phyloP scores from a whole-genome alignment of 2,888 invertebrate genomes.

The Salticus scenicus region DNA sequence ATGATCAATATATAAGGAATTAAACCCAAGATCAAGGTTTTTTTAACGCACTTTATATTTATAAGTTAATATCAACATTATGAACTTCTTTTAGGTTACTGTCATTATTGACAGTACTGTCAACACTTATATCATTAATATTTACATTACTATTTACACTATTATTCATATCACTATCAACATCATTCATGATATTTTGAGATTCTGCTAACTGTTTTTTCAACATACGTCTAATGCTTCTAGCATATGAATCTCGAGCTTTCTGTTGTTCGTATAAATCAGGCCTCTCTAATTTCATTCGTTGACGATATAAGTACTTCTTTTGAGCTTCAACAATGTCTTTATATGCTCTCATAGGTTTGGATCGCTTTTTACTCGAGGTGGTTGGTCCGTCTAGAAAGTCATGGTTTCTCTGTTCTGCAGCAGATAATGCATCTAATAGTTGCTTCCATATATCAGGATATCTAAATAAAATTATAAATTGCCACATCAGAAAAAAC shows the following conservation, averaged over 20 bases:
- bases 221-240: slow-evolving; percentile 28
- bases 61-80: too few species aligned
- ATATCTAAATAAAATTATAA: slow-evolving; percentile 22
- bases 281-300: slow-evolving; percentile 36
- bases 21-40: too few species aligned
- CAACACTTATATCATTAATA: too few species aligned
- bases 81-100: too few species aligned
- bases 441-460: slow-evolving; percentile 54
- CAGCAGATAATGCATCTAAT: slow-evolving; percentile 35
- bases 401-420: slow-evolving; percentile 28
- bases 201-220: slow-evolving; percentile 30
- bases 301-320: slow-evolving; percentile 40
- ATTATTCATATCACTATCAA: too few species aligned
- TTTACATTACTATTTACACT: too few species aligned
- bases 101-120: too few species aligned
- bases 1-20: too few species aligned
- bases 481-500: too few species aligned
- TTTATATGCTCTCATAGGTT: slow-evolving; percentile 36
- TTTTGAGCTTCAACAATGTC: slow-evolving; percentile 55
- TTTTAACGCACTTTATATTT: too few species aligned
- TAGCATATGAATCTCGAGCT: slow-evolving; percentile 42
- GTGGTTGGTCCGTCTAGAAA: background rate
- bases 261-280: slow-evolving; percentile 52
- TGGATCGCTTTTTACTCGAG: slow-evolving; percentile 6
- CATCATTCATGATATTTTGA: too few species aligned